These are phyloP conservation scores for Pseudanteris insignis DNA, from an alignment of 2,888 invertebrate genomes.

Conservation along the genomic window DNA sequence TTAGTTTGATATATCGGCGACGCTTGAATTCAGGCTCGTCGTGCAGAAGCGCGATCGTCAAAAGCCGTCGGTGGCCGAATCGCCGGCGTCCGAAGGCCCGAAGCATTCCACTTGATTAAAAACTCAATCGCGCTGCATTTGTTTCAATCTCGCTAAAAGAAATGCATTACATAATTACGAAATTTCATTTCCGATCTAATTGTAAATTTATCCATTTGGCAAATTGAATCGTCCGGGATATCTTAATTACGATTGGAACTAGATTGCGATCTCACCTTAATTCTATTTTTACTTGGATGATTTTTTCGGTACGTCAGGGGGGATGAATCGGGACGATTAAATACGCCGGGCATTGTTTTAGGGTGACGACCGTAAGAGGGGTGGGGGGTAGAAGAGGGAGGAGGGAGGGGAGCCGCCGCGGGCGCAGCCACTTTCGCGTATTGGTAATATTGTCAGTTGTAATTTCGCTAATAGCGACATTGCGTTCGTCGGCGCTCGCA, in stretches of 20 bases:
- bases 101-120: conserved; percentile 9
- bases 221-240: conserved; percentile 37
- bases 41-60: too few species aligned
- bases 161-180: conserved; percentile 35
- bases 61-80: too few species aligned
- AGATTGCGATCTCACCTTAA: conserved; percentile 37
- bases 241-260: conserved; percentile 38
- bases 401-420: conserved; percentile 17
- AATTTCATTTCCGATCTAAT: conserved; percentile 39
- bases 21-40: too few species aligned
- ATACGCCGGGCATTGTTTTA: conserved; percentile 42
- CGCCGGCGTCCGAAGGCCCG: too few species aligned
- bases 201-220: conserved; percentile 42
- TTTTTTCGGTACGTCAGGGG: conserved; percentile 41
- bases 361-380: conserved; percentile 32
- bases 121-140: conserved; percentile 11
- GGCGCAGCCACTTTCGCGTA: conserved; percentile 53
- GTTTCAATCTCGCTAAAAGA: conserved; percentile 29
- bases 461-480: conserved; percentile 63
- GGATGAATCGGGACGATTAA: conserved; percentile 41
- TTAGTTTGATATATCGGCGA: too few species aligned
- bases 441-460: conserved; percentile 60
- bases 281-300: conserved; percentile 41
- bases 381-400: conserved; percentile 1
- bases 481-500: conserved; percentile 46